Evolutionary conservation across 2,888 invertebrate species (phyloP), one percentile per base, ranked within the genome.

Genomic region (Alcis repandata): DNA sequence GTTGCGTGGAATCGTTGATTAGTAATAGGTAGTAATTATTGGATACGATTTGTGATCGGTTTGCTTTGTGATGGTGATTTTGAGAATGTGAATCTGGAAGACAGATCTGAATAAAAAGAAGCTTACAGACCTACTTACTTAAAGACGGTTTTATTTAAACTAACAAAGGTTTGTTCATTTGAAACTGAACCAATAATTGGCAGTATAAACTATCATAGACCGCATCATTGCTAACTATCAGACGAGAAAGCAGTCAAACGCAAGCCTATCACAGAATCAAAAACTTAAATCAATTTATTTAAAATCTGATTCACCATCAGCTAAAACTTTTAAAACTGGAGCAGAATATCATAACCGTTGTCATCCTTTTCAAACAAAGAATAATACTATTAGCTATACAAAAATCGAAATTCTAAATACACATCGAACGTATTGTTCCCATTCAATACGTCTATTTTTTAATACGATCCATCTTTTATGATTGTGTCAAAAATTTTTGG

Each of bases 381-480:
- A 54, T 51, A 57, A 46, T 46, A 56, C 64, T 59, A 72, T 72
- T 70, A 70, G 65, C 70, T 63, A 62, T 68, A 69, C 58, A 73
- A 68, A 71, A 73, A 70, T 73, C 73, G 54, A 73, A 73, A 71
- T 69, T 65, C 70, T 63, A 58, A 70, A 70, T 70, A 66, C 62
- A 64, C 70, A 70, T 73, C 69, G 69, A 68, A 66, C 15, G 60
- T 52, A 64, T 73, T 71, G 71, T 73, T 65, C 70, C 59, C 57
- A 20, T 68, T 71, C 71, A 68, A 73, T 73, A 54, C 64, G 68
- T 73, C 70, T 69, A 73, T 71, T 88, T 85, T 84, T 80, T 80
- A 84, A 85, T 79, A 75, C 80, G 87, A 90, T 88, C 88, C 84
- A 88, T 90, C 91, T 89, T 88, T 90, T 90, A 88, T 91, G 86